Conservation (phyloP, 1,140 invertebrate genomes). For the Meloidogyne floridensis region DNA sequence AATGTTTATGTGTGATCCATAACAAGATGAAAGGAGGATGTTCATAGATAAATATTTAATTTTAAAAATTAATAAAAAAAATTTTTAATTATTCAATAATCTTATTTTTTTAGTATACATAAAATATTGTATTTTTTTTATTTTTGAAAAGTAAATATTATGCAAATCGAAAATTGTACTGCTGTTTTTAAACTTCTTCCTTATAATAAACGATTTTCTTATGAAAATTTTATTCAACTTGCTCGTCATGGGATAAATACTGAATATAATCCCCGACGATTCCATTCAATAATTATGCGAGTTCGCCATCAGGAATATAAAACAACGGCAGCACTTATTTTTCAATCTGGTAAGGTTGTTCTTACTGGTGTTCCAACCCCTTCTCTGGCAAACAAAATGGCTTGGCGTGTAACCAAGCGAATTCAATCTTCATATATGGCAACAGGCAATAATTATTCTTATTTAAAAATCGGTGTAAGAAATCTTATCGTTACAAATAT, state of each 20-base stretch:
- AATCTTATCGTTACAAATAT: background rate
- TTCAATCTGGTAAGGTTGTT: background rate
- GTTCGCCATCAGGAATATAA: background rate
- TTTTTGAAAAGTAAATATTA: background rate
- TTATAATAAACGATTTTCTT: background rate
- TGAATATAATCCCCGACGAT: background rate
- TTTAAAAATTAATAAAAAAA: too few relatives aligned
- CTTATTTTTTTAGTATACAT: too few relatives aligned
- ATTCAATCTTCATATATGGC: background rate
- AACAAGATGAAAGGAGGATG: too few relatives aligned
- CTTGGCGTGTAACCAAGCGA: background rate
- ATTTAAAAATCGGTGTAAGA: background rate
- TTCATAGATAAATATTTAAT: too few relatives aligned
- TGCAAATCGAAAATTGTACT: slow-evolving; percentile 2
- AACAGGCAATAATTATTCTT: too few relatives aligned
- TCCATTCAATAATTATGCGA: slow-evolving; percentile 8
- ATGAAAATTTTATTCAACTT: background rate
- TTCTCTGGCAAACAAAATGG: background rate
- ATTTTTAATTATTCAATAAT: too few relatives aligned
- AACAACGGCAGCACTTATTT: background rate
- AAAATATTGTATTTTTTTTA: background rate
- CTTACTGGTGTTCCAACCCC: background rate
- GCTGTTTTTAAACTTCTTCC: slow-evolving; percentile 9
- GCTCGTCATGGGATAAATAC: slow-evolving; percentile 1
- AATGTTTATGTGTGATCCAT: too few relatives aligned